phyloP scores from a whole-genome alignment of 1,140 invertebrate species.

The Ladona fulva region DNA sequence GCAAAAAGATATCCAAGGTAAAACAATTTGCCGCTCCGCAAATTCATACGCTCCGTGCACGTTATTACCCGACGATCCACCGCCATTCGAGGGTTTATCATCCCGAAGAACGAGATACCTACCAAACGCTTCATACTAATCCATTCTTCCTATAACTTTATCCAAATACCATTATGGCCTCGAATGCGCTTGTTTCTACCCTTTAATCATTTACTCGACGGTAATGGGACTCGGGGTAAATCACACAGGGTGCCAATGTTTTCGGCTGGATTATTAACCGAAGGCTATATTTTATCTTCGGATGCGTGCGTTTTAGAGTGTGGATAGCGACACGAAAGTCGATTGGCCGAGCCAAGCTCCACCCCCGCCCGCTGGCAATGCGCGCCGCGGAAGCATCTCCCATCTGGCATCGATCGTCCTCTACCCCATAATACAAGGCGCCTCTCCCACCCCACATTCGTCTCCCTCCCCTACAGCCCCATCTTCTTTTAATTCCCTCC shows the following conservation, averaged over 20 bases:
- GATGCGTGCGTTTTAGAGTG: background rate
- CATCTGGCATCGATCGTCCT: background rate
- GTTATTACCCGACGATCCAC: too few relatives aligned
- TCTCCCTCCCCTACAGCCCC: background rate
- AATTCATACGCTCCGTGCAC: too few relatives aligned
- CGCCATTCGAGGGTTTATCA: too few relatives aligned
- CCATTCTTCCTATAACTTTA: too few relatives aligned
- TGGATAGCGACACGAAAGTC: background rate
- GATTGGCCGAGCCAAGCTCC: background rate
- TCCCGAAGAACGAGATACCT: too few relatives aligned
- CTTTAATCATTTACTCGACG: background rate
- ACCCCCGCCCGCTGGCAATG: background rate
- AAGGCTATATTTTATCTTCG: background rate
- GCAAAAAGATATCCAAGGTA: too few relatives aligned
- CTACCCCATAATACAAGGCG: background rate
- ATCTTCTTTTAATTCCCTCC: background rate
- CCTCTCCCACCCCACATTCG: background rate
- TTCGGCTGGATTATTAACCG: background rate
- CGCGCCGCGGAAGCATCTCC: background rate
- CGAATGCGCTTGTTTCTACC: background rate
- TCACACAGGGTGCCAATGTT: background rate
- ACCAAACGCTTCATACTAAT: too few relatives aligned
- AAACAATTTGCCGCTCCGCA: too few relatives aligned
- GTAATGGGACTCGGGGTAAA: background rate
- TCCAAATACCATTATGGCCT: background rate